Base-by-base conservation (phyloP, 2,113 vertebrate species). In the Phoxinus phoxinus region DNA sequence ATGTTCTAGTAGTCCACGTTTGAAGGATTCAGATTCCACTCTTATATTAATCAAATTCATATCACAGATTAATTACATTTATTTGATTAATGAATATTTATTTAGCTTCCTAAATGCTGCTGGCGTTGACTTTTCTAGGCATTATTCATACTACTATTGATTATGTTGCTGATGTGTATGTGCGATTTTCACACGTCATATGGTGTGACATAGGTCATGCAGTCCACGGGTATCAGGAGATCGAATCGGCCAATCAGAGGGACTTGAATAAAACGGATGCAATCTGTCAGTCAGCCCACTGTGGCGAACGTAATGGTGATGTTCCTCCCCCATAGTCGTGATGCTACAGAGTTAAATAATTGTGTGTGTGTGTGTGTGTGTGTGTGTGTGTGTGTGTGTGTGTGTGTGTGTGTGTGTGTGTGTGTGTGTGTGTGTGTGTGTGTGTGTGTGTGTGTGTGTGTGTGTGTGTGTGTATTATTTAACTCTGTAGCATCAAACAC, bases 231-330 rank as follows among this genome's bases (percentile, higher is more conserved):
- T 72, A 85, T 89, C 88, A 89, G 88, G 75, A 89, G 86, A 89
- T 84, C 56, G 12, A 21, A 76, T 76, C n/a, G 69, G 32, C 88
- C 88, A 89, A 87, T 89, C 79, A 84, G 76, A 89, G 76, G 15
- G 58, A 69, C 81, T 84, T 37, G 27, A 69, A 56, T 78, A 27
- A 44, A 86, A 85, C 67, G 32, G 19, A 80, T 75, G 69, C 84
- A 85, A 61, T 59, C 72, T 85, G 74, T 87, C 79, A 80, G 72
- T 85, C 86, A 87, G 25, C 63, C 59, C 58, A 37, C 71, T 61
- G 78, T 46, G 81, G 78, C 44, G 46, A 69, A 75, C 58, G 53
- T 72, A 73, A 84, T 48, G 17, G 9, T 3, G 12, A 83, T 9
- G 21, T 56, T 61, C 78, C 78, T 61, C 41, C 53, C 76, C 71